phyloP scores from a whole-genome alignment of 2,113 vertebrate species.

The Dicrurus megarhynchus region DNA sequence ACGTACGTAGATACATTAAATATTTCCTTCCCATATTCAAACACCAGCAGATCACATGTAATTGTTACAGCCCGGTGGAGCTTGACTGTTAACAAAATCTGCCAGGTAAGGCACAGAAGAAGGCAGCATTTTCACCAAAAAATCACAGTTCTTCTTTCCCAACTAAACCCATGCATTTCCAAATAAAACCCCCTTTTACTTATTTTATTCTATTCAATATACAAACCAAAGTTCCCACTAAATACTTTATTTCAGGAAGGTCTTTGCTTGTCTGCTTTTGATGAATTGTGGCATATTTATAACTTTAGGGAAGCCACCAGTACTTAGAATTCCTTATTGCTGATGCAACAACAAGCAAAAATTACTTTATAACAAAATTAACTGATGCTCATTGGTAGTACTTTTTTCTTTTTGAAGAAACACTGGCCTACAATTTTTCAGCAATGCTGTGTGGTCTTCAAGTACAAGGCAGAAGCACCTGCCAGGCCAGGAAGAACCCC shows the following conservation, averaged over 20 bases:
- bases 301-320: neutral
- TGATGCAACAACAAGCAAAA: neutral
- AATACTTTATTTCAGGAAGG: neutral
- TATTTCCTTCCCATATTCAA: neutral
- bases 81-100: neutral
- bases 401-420: neutral
- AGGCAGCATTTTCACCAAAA: neutral
- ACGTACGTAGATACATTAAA: neutral
- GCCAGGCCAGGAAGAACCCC: neutral
- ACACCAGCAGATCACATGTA: neutral
- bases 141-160: neutral
- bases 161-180: neutral
- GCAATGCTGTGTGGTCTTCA: neutral
- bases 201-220: neutral
- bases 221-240: neutral
- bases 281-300: rapidly evolving
- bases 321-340: neutral
- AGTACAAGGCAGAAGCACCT: neutral
- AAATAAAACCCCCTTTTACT: neutral
- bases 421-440: neutral
- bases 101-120: neutral
- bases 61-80: neutral
- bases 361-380: neutral
- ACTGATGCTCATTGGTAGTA: neutral
- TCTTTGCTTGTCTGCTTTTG: neutral